A percentile compares a stretch with the other conserved stretches of the same genome.
These are phyloP conservation scores for Patella pellucida DNA, from an alignment of 2,888 invertebrate genomes.

Conservation along the genomic window DNA sequence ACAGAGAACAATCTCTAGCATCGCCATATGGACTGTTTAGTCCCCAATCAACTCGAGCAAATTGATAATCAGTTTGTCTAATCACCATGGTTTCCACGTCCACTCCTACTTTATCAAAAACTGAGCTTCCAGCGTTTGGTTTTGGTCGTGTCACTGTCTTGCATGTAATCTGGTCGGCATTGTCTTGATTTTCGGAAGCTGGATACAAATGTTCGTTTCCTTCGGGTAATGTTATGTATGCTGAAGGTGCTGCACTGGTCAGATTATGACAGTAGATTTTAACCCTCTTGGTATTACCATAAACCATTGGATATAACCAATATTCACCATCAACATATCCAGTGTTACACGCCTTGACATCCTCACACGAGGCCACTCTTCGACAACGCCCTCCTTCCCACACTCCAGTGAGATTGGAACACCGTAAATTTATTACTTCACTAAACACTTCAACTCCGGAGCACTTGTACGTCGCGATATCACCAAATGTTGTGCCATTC, in stretches of 20 bases:
- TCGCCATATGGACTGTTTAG: neutral
- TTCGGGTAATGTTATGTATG: neutral
- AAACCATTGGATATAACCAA: neutral
- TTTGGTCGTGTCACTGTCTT: neutral
- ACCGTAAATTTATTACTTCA: neutral
- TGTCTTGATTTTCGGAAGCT: neutral
- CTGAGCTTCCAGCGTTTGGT: neutral
- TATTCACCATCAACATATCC: neutral
- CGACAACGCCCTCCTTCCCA: neutral
- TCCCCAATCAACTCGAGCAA: neutral
- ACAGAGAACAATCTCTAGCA: neutral
- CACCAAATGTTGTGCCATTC: neutral
- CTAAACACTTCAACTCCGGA: neutral
- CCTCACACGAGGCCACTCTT: neutral
- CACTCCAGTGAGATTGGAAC: neutral
- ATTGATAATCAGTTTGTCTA: neutral
- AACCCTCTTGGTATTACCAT: neutral
- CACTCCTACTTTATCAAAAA: neutral
- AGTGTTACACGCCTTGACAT: neutral
- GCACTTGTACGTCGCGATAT: neutral
- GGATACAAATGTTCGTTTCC: neutral
- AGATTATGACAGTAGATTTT: neutral
- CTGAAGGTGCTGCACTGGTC: neutral
- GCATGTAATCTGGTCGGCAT: neutral
- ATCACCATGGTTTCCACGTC: neutral